These are phyloP conservation scores for Lepilemur septentrionalis DNA, from an alignment of 2,797 vertebrate genomes.

Conservation along the genomic window DNA sequence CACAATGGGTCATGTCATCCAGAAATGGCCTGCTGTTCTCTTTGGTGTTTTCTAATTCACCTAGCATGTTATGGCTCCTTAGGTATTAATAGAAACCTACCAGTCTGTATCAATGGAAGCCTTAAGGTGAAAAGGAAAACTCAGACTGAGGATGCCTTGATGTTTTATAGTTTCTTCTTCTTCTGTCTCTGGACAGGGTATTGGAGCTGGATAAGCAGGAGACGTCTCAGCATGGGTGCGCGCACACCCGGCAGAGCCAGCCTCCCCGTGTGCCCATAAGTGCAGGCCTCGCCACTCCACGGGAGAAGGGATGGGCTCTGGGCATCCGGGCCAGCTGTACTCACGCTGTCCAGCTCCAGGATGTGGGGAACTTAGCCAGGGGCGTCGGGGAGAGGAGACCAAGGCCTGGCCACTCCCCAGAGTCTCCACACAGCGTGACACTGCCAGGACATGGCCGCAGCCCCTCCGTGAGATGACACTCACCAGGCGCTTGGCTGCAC, in stretches of 20 bases:
- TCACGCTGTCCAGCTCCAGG: neutral
- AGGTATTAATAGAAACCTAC: neutral
- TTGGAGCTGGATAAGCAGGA: neutral
- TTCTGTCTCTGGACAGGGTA: conserved; percentile 82
- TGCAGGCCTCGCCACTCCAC: rapidly evolving
- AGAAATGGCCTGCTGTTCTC: neutral
- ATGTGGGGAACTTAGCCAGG: neutral
- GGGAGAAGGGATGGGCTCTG: neutral
- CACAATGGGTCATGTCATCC: neutral
- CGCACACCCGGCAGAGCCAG: rapidly evolving
- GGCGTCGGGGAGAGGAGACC: neutral
- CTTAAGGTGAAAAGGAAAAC: neutral
- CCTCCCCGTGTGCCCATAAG: rapidly evolving
- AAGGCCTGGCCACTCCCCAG: neutral
- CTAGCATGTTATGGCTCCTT: neutral
- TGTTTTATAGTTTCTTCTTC: conserved; percentile 86
- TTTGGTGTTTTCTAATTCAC: neutral
- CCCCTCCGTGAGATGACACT: neutral
- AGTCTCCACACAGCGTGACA: rapidly evolving
- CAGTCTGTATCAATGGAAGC: neutral
- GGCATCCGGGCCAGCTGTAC: neutral
- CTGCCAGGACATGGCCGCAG: neutral
- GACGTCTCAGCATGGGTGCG: neutral
- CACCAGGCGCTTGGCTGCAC: conserved; percentile 92
- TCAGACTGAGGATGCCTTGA: neutral